phyloP scores from a whole-genome alignment of 2,113 vertebrate genomes.

The Phodopus roborovskii region DNA sequence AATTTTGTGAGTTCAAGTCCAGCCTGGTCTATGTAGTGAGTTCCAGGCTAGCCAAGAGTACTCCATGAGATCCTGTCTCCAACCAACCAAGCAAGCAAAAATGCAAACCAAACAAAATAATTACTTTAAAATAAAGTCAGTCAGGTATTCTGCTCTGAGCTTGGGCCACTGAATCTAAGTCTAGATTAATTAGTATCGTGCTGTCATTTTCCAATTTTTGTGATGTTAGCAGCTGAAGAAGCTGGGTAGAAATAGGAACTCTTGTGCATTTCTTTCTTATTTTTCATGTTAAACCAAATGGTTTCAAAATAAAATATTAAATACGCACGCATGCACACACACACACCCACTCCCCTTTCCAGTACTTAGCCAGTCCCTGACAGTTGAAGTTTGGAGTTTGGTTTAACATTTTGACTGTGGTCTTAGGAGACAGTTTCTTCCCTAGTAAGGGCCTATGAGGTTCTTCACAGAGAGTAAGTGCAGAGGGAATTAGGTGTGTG shows the following conservation, averaged over 20 bases:
- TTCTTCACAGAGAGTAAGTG: neutral
- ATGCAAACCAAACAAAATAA: neutral
- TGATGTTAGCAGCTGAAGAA: neutral
- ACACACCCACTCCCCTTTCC: too few species aligned
- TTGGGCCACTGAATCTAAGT: neutral
- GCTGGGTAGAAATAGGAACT: neutral
- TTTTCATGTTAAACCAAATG: conserved; percentile 14
- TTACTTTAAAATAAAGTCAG: neutral
- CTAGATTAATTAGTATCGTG: neutral
- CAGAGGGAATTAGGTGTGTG: neutral
- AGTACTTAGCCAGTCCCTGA: neutral
- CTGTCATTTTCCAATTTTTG: neutral
- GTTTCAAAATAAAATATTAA: conserved; percentile 26
- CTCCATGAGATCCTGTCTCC: neutral
- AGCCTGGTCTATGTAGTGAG: neutral
- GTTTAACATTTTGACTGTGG: neutral
- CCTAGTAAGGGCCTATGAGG: neutral
- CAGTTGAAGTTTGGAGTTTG: neutral
- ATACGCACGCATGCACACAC: neutral
- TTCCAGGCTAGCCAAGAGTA: neutral
- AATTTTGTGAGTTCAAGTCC: neutral
- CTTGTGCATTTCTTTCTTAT: neutral
- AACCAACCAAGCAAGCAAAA: neutral
- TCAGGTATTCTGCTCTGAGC: neutral
- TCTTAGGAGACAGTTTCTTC: conserved; percentile 17